Evolutionary conservation across 2,797 vertebrate genomes (phyloP).

Genomic region (Sibirionetta formosa): DNA sequence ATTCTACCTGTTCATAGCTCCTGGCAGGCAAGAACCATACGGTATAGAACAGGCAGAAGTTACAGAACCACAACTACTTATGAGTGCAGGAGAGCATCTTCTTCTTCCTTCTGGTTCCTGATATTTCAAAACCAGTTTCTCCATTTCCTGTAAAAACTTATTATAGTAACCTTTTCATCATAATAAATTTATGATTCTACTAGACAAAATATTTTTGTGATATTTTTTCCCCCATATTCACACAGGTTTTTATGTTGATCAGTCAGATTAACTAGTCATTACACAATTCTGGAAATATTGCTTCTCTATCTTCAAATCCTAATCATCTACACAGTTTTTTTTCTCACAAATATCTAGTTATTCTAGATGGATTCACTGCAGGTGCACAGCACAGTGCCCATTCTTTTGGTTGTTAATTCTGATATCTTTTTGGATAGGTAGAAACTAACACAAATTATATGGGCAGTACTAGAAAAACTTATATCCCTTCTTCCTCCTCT

Average conservation of each 20-base stretch:
- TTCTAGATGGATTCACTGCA: background rate
- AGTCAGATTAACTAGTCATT: background rate
- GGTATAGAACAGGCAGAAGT: background rate
- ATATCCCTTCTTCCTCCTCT: background rate
- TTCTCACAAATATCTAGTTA: background rate
- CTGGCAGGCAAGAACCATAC: too few relatives aligned
- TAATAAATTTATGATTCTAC: background rate
- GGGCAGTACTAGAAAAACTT: background rate
- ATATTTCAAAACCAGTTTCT: background rate
- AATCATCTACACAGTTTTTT: background rate
- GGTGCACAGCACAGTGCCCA: background rate
- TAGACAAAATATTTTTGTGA: background rate
- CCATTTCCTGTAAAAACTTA: background rate
- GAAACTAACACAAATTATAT: background rate
- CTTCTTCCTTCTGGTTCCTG: background rate
- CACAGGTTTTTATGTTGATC: background rate
- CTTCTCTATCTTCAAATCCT: background rate
- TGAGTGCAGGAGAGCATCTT: background rate
- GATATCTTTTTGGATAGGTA: background rate
- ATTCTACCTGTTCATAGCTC: background rate
- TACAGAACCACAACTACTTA: background rate
- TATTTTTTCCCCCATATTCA: background rate
- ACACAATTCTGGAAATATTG: background rate
- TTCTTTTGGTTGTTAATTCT: background rate
- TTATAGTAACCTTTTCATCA: background rate